These are phyloP conservation scores for Steinernema scapterisci DNA, from an alignment of 2,888 invertebrate genomes.

Conservation along the genomic window DNA sequence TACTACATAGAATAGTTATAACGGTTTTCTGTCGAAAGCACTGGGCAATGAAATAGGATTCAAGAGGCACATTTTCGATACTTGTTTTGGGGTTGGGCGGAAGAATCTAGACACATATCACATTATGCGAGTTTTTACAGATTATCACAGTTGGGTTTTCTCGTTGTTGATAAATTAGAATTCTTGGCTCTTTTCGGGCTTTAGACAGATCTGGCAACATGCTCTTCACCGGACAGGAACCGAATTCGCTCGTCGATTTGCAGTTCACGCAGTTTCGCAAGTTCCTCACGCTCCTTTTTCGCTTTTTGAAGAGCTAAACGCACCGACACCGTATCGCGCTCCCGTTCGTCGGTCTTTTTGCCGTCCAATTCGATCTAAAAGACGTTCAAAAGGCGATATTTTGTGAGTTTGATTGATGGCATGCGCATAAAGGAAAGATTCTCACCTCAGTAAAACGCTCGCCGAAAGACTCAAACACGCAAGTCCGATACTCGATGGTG, in stretches of 20 bases:
- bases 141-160: not conserved
- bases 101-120: not conserved
- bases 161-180: no score
- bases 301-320: conserved; percentile 85
- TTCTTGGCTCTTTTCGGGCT: no score
- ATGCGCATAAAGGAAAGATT: not conserved
- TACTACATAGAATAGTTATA: not conserved
- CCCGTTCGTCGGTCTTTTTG: conserved; percentile 82
- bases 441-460: conserved; percentile 78
- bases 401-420: not conserved
- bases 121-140: conserved; percentile 14
- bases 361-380: conserved; percentile 79
- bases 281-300: conserved; percentile 18
- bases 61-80: not conserved
- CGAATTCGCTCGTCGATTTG: conserved; percentile 24
- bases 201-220: conserved; percentile 9
- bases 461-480: conserved; percentile 85
- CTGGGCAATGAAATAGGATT: not conserved
- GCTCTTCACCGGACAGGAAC: conserved; percentile 18
- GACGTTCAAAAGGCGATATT: not conserved
- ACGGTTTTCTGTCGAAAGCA: conserved; percentile 4
- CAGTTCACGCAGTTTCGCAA: not conserved
- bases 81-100: not conserved
- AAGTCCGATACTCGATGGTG: conserved; percentile 74
- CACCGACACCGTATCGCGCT: conserved; percentile 88